Evolutionary conservation across 2,888 invertebrate species (phyloP).

Genomic region (Dicyrtoma fusca): DNA sequence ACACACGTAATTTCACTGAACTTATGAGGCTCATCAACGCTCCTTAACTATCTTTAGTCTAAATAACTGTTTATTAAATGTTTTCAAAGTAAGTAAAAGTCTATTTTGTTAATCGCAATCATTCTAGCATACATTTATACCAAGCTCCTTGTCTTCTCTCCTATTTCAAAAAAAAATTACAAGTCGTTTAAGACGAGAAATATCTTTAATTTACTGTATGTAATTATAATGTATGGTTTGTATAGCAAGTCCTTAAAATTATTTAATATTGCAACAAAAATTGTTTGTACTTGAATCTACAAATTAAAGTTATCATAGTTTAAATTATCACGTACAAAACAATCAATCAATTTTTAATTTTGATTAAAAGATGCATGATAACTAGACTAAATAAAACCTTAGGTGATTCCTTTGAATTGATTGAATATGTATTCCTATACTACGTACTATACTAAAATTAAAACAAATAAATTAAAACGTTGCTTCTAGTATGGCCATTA

Average conservation of each 20-base stretch:
- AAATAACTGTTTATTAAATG: too few relatives aligned
- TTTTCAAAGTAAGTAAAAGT: too few relatives aligned
- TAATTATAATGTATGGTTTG: too few relatives aligned
- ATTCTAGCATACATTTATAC: neutral
- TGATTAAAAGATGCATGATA: too few relatives aligned
- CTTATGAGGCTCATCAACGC: too few relatives aligned
- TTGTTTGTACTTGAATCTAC: slow-evolving; percentile 33
- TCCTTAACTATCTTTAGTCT: too few relatives aligned
- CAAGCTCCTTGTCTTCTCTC: slow-evolving; percentile 23
- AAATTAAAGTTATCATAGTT: slow-evolving; percentile 19
- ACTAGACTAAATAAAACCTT: too few relatives aligned
- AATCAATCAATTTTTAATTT: neutral
- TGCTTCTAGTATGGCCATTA: slow-evolving; percentile 20
- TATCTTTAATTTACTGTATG: neutral
- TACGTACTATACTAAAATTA: neutral
- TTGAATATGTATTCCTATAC: neutral
- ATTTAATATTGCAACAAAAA: slow-evolving; percentile 29
- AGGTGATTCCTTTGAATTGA: too few relatives aligned
- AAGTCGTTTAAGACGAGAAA: slow-evolving; percentile 20
- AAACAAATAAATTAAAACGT: slow-evolving; percentile 27
- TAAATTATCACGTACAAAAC: slow-evolving; percentile 26
- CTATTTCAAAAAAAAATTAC: slow-evolving; percentile 8
- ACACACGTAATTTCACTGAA: too few relatives aligned
- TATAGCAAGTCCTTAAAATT: slow-evolving; percentile 19
- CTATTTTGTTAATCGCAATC: too few relatives aligned